Evolutionary conservation across 1,140 invertebrate species (phyloP), one percentile per base, ranked within the genome.

Genomic region (Harpegnathos saltator): DNA sequence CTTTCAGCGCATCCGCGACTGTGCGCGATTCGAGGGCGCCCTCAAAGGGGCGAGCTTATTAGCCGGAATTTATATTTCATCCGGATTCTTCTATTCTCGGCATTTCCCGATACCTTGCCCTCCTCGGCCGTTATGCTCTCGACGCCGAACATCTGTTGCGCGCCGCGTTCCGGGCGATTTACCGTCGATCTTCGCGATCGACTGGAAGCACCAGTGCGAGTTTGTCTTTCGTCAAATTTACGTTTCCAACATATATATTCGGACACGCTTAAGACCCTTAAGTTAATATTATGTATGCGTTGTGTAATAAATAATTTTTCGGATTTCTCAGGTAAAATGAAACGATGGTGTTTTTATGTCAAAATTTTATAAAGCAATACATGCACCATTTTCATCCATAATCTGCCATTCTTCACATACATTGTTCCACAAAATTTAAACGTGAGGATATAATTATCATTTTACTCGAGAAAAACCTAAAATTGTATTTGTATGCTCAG

Each of bases 1-100:
- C 87, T 89, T 88, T 87, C 82, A 91, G 83, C 83, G 83, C 89
- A 88, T 85, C 73, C 89, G 85, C n/a, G n/a, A n/a, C n/a, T n/a
- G n/a, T n/a, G n/a, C 87, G 29, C 22, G 72, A 85, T 65, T 38
- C 62, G 63, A 69, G 24, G 14, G 71, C 77, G 74, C 38, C 73
- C 65, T 59, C 65, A 44, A 78, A 68, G n/a, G 29, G 52, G 24
- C 33, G 9, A 4, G 63, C 65, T 80, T 80, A 80, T 80, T 71
- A 71, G 65, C 24, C 52, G n/a, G 75, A 58, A 80, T 80, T 74
- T 75, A 75, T 48, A 80, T 71, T 58, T 69, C 29, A 17, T 17
- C 9, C 29, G 22, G 17, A 69, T 69, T 58, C 69, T 69, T 78
- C 50, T 78, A 78, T 69, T 78, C 69, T 69, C 63, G 17, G 3